These are phyloP conservation scores for Ia io DNA, from an alignment of 2,113 vertebrate species.

Conservation along the genomic window DNA sequence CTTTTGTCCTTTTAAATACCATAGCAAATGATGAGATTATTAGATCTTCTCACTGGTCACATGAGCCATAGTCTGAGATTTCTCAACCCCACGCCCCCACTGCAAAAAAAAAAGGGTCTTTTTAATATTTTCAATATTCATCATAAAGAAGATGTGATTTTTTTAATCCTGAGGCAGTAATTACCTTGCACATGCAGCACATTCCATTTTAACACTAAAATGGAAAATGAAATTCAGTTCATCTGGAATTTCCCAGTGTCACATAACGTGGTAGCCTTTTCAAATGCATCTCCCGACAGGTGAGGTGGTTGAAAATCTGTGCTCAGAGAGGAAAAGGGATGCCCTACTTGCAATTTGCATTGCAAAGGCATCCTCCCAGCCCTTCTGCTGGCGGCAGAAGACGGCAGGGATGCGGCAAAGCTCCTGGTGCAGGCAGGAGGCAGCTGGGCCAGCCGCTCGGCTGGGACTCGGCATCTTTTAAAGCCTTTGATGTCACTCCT, in stretches of 20 bases:
- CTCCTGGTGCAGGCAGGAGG: neutral
- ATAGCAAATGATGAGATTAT: constrained; percentile 25
- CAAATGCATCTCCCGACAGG: constrained; percentile 42
- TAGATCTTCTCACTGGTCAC: constrained; percentile 24
- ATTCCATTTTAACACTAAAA: constrained; percentile 45
- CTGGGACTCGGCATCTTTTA: neutral
- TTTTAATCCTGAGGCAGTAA: constrained; percentile 42
- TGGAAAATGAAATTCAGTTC: constrained; percentile 31
- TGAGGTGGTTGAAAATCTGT: constrained; percentile 59
- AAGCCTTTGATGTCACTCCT: constrained; percentile 1
- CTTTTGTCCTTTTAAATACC: constrained; percentile 9
- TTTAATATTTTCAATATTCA: neutral
- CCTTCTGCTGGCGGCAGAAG: neutral
- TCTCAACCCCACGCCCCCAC: neutral
- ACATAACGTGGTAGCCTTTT: constrained; percentile 45
- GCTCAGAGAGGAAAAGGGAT: constrained; percentile 40
- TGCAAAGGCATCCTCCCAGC: neutral
- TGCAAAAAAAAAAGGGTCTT: neutral
- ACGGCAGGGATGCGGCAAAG: neutral
- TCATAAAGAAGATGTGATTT: constrained; percentile 45
- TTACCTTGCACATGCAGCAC: constrained; percentile 39
- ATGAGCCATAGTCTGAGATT: neutral
- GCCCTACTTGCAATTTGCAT: constrained; percentile 63
- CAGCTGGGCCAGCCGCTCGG: neutral
- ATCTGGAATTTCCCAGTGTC: constrained; percentile 44